Base-by-base conservation (phyloP, 1,140 invertebrate genomes). In the Trichoplusia ni region DNA sequence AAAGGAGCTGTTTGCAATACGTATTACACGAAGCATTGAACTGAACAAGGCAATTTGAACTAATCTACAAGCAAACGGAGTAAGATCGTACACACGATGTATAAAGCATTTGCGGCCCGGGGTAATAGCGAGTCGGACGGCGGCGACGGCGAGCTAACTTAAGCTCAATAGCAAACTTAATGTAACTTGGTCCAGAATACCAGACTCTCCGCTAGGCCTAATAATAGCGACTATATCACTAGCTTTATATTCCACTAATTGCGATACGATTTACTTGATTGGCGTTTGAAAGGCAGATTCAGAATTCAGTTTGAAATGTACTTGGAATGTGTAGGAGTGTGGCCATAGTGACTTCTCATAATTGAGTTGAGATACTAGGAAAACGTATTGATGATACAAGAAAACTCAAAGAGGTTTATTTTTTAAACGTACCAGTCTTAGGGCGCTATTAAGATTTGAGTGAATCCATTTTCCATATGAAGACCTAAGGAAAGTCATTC, bases 21-120 rank as follows among this genome's bases (percentile, higher is more conserved):
- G 65, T 73, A 76, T 77, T 77, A 77, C 65, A 40, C 68, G 53
- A 75, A 33, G 68, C 71, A 71, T 69, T 67, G 65, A 64, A 59
- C 67, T 73, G 66, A 53, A 78, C 68, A 67, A 76, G 65, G 73
- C 69, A 69, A 71, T 75, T 71, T 68, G 44, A 71, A 73, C 67
- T 77, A 75, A 77, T 73, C 73, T 75, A 59, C 59, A 64, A 71
- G 67, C 49, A 65, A 71, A 69, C 58, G 44, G 53, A 56, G 31
- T 53, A 14, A 56, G 66, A 60, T 69, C 51, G 33, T 38, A 31
- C 47, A 58, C 33, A 19, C 18, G 4, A 29, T 40, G 33, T 62
- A 51, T 27, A 58, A 40, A 63, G 56, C 25, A 53, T 23, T 19
- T 4, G 27, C 38, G 18, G 38, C 11, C 25, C 44, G 61, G 35